Evolutionary conservation across 1,140 invertebrate species (phyloP), one percentile per base, ranked within the genome.

Genomic region (Leptinotarsa undecemlineata): DNA sequence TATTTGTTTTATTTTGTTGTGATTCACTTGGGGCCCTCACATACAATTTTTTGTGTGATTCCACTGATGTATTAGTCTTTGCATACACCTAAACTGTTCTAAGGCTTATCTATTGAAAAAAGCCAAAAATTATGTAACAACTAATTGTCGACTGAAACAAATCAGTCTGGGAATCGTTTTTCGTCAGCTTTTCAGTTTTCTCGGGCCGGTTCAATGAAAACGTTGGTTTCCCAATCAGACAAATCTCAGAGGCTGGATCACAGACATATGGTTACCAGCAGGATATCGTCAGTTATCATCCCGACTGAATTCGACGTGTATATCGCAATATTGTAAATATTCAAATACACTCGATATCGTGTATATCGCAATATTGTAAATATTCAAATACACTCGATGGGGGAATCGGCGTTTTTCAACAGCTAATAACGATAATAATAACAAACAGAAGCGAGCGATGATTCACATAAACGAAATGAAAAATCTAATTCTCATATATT

Each of bases 271-370:
- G 62, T 64, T 64, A 23, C 19, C 23, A 64, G 15, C 62, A 64
- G 62, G 62, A 64, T 64, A 64, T 64, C 62, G 20, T 64, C 62
- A 64, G 13, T 64, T 64, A 64, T 64, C 62, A 64, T 23, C 62
- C 15, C 20, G 17, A 64, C 20, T 64, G 23, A 64, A 64, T 64
- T 64, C 20, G 23, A 64, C 20, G 15, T 64, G 62, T 64, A 64
- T 64, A 64, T 64, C 17, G 62, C 20, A 26, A 20, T 64, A 11
- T 64, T 8, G 20, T 64, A 64, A 64, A 64, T 64, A 64, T 11
- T 15, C 62, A 11, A 64, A 64, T 64, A 8, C 20, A 23, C 20
- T 64, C 4, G 20, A 21, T 64, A n/a, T n/a, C 20, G 15, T 64
- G 62, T 64, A 64, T 64, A 64, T 64, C 17, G 62, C 20, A 26